Evolutionary conservation across 2,797 vertebrate species (phyloP).

Genomic region (Euthynnus affinis): DNA sequence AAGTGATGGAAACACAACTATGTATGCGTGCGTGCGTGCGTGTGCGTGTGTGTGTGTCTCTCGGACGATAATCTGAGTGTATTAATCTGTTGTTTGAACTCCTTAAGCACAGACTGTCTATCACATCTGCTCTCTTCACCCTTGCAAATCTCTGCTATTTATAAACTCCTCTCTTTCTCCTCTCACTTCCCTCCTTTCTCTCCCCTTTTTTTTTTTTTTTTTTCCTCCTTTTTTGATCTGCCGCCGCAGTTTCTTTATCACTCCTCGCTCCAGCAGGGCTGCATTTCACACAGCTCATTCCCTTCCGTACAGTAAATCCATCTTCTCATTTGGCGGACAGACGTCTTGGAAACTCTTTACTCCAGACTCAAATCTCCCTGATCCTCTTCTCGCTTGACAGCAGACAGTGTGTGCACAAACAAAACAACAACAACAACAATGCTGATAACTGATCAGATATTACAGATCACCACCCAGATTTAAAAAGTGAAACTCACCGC

Average conservation of each 20-base stretch:
- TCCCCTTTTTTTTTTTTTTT: conserved; percentile 35
- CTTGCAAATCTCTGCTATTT: conserved; percentile 81
- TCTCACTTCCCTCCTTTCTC: conserved; percentile 26
- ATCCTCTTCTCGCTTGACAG: conserved; percentile 38
- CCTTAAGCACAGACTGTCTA: conserved; percentile 86
- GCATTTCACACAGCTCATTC: conserved; percentile 43
- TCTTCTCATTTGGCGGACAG: conserved; percentile 49
- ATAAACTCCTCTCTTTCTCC: conserved; percentile 65
- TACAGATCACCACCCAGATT: not conserved
- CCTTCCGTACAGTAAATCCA: conserved; percentile 47
- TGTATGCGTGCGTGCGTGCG: not conserved
- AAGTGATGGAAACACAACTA: not conserved
- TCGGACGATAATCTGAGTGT: conserved; percentile 84
- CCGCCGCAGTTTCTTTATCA: not conserved
- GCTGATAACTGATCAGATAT: conserved; percentile 3
- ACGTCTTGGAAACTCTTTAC: conserved; percentile 35
- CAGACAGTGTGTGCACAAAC: not conserved
- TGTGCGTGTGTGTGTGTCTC: conserved; percentile 37
- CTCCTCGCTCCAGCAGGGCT: conserved; percentile 37
- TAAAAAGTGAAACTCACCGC: not conserved
- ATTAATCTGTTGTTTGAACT: conserved; percentile 90
- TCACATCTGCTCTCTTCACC: conserved; percentile 88
- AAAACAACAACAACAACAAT: conserved; percentile 9
- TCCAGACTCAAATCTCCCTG: conserved; percentile 29
- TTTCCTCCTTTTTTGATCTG: conserved; percentile 54